Evolutionary conservation across 1,140 invertebrate genomes (phyloP), one percentile per base, ranked within the genome.

Genomic region (Drosophila lowei): DNA sequence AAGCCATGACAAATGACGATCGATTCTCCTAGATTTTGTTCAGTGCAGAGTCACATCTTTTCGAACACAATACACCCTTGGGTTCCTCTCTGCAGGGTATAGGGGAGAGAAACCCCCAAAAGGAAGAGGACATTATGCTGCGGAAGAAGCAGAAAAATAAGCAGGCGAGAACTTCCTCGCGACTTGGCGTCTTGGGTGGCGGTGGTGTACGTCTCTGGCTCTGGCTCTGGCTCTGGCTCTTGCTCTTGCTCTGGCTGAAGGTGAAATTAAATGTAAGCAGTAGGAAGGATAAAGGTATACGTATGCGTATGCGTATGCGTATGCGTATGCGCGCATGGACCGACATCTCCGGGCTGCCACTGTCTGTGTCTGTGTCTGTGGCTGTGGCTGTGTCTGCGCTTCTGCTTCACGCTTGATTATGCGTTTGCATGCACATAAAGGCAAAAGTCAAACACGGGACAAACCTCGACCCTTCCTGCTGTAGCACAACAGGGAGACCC

Each of bases 211-310:
- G 8, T 9, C 7, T 30, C 49, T 25, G 23, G 23, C 23, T 25
- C 11, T 13, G 13, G 23, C 8, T 16, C 8, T 13, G 25, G 7
- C 4, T 11, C 49, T 28, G 23, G n/a, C 7, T n/a, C 25, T 61
- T n/a, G n/a, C 7, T 30, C 49, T 25, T 3, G 23, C 23, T 25
- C 11, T 18, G 63, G 76, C 75, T 84, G 63, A 81, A 86, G 81
- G 81, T 88, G 70, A 88, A 86, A 88, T 88, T 88, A 88, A 86
- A 86, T 88, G 83, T 86, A 81, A 86, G 81, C 80, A 80, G 68
- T 54, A 67, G 38, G 67, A 68, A 72, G 61, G 58, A 67, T 77
- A 47, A 56, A 52, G 18, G 65, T 56, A 70, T 66, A 61, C 60
- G 65, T 78, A 23, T 23, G 4, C 23, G 23, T 23, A 23, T 23